phyloP scores from a whole-genome alignment of 2,113 vertebrate genomes.

The Nematolebias whitei region DNA sequence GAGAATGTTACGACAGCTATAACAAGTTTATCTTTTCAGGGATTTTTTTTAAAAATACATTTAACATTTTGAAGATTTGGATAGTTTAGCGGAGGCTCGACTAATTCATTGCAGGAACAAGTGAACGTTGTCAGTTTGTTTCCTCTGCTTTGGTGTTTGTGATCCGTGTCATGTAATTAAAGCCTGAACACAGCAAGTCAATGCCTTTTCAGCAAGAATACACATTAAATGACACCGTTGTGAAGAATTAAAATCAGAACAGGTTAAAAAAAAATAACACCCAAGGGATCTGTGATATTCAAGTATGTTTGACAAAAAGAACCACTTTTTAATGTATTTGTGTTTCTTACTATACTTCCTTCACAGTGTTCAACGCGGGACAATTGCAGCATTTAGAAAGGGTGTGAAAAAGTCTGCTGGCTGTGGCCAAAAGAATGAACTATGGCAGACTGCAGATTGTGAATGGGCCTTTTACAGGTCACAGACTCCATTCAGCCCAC shows the following conservation, averaged over 20 bases:
- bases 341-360: conserved; percentile 82
- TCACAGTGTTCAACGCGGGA: conserved; percentile 82
- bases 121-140: conserved; percentile 45
- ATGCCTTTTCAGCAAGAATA: conserved; percentile 41
- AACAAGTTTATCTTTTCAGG: background rate
- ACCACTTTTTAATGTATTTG: conserved; percentile 78
- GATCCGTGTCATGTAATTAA: conserved; percentile 75
- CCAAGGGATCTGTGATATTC: conserved; percentile 64
- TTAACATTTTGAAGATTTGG: background rate
- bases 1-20: background rate
- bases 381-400: conserved; percentile 89
- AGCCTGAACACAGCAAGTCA: conserved; percentile 60
- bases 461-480: conserved; percentile 98
- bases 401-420: conserved; percentile 92
- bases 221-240: conserved; percentile 46
- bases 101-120: conserved; percentile 17
- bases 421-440: conserved; percentile 89
- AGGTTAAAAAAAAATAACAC: conserved; percentile 46
- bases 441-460: conserved; percentile 89
- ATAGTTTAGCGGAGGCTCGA: background rate
- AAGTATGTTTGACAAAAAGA: conserved; percentile 60
- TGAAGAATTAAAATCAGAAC: conserved; percentile 39
- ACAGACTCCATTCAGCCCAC: conserved; percentile 90
- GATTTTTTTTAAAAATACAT: background rate
- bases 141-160: conserved; percentile 63